Conservation (phyloP, 2,888 invertebrate species). For the Meliscaeva auricollis region DNA sequence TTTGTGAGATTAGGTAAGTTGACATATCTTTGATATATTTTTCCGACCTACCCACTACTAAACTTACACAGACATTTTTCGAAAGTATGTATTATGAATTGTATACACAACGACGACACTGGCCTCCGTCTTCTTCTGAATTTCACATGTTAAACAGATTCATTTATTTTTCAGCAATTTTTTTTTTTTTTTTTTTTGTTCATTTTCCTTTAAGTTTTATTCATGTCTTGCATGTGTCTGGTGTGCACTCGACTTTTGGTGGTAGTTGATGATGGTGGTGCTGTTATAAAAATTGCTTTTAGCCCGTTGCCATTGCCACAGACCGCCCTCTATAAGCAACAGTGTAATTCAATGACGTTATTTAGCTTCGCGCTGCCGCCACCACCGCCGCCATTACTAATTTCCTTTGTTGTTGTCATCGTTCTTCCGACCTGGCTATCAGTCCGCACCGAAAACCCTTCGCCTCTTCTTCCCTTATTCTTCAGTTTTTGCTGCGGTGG, state of each 20-base stretch:
- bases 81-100: too few species aligned
- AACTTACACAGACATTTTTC: too few species aligned
- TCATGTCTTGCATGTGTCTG: conserved; percentile 18
- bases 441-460: neutral
- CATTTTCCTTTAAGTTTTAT: conserved; percentile 38
- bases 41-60: too few species aligned
- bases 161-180: conserved; percentile 72
- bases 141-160: conserved; percentile 68
- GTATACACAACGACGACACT: conserved; percentile 1
- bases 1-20: too few species aligned
- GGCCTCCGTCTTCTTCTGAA: conserved; percentile 34
- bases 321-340: conserved; percentile 44
- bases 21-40: too few species aligned
- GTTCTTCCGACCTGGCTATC: conserved; percentile 1
- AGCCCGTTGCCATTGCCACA: conserved; percentile 34
- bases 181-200: conserved; percentile 24
- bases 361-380: conserved; percentile 40
- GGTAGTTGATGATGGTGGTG: neutral
- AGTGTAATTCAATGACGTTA: conserved; percentile 75
- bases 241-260: neutral
- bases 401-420: conserved; percentile 69
- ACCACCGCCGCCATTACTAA: conserved; percentile 66
- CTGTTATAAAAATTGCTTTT: conserved; percentile 28
- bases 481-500: conserved; percentile 25
- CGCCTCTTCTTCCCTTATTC: neutral